Evolutionary conservation across 2,113 vertebrate species (phyloP), one percentile per base, ranked within the genome.

Genomic region (Mystacornis crossleyi): DNA sequence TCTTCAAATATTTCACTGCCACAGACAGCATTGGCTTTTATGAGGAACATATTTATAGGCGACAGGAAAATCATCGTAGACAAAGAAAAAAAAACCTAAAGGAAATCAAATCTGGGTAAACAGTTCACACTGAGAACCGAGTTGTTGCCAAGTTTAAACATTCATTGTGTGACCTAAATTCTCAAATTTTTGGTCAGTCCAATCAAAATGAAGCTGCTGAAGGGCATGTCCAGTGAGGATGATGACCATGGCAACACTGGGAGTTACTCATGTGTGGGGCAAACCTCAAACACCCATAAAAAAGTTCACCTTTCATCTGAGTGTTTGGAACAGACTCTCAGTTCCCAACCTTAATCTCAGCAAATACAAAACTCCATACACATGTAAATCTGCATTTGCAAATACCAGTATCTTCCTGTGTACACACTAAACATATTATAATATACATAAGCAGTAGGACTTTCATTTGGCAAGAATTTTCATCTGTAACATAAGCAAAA

Each of bases 271-370:
- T 2, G 11, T 0, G 10, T 24, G 17, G 43, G 38, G 34, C 45
- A 75, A 88, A 74, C n/a, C 60, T 92, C 67, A 86, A 71, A 78
- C 26, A 62, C 21, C 33, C 8, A 17, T 28, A 47, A 77, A 54
- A 5, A 43, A 4, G 14, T 64, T 40, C 0, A 0, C 6, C 36
- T 55, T 92, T 64, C 18, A 66, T 47, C 31, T 20, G 12, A 85
- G 14, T 12, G 14, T 47, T 54, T 83, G 60, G 55, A 90, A 78
- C 16, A 51, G 18, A 92, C 34, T 60, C 13, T 60, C 13, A 34
- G 42, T 40, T 74, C 36, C 48, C 42, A 74, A 1, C 4, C 40
- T 74, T 53, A 47, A 71, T 45, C n/a, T 87, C 86, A 65, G 65
- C 55, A 94, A 86, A 94, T 33, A 45, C 6, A 57, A 40, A 81